Evolutionary conservation across 2,797 vertebrate species (phyloP).

Genomic region (Acrocephalus scirpaceus): DNA sequence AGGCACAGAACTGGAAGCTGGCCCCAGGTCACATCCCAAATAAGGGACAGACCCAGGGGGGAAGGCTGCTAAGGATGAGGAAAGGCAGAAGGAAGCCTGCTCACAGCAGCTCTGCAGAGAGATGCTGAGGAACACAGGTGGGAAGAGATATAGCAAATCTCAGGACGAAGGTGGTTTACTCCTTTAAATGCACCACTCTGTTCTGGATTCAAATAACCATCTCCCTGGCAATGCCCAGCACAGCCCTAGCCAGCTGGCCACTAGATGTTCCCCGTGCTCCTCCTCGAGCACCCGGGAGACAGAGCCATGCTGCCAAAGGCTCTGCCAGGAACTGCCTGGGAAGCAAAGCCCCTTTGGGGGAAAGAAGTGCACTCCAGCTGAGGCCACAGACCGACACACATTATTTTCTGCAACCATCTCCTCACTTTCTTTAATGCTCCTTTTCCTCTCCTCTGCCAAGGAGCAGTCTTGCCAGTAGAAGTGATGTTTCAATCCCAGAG

Average conservation of each 20-base stretch:
- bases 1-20: not conserved
- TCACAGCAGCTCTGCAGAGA: not conserved
- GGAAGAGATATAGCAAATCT: not conserved
- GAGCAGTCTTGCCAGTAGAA: not conserved
- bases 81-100: not conserved
- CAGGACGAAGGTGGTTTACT: not conserved
- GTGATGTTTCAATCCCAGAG: not conserved
- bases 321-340: not conserved
- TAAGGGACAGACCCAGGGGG: not conserved
- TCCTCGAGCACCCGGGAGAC: not conserved
- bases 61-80: not conserved
- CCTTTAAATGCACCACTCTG: not conserved
- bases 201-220: not conserved
- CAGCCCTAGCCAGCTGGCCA: constrained; percentile 18
- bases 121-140: not conserved
- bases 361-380: not conserved
- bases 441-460: not conserved
- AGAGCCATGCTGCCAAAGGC: not conserved
- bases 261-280: constrained; percentile 66
- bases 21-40: not conserved
- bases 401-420: not conserved
- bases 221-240: not conserved
- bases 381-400: not conserved
- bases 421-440: not conserved
- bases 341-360: not conserved